phyloP scores from a whole-genome alignment of 2,113 vertebrate species.

The Macquaria ambigua region DNA sequence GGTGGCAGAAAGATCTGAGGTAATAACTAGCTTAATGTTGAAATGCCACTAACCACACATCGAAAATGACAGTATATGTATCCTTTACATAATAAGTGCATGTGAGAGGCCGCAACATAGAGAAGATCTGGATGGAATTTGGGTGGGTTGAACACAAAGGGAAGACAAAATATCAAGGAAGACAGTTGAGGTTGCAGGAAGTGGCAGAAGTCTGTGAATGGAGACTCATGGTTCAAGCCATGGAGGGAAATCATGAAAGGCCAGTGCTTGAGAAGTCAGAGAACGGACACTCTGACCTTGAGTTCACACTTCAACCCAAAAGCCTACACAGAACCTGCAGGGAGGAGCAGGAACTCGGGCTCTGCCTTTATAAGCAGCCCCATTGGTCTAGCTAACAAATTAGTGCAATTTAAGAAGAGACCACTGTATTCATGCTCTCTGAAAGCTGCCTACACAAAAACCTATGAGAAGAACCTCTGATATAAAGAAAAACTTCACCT shows the following conservation, averaged over 20 bases:
- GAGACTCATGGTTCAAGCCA: slow-evolving; percentile 42
- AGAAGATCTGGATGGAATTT: slow-evolving; percentile 29
- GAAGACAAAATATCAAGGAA: slow-evolving; percentile 78
- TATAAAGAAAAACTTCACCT: slow-evolving; percentile 65
- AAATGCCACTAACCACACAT: slow-evolving; percentile 60
- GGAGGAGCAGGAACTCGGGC: slow-evolving; percentile 27
- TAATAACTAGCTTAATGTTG: slow-evolving; percentile 67
- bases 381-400: slow-evolving; percentile 75
- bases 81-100: slow-evolving; percentile 47
- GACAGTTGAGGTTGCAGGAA: slow-evolving; percentile 68
- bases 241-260: slow-evolving; percentile 37
- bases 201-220: slow-evolving; percentile 47
- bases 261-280: slow-evolving; percentile 62
- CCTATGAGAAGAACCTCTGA: slow-evolving; percentile 66
- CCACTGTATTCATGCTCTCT: slow-evolving; percentile 74
- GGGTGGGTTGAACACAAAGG: slow-evolving; percentile 53
- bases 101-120: slow-evolving; percentile 26
- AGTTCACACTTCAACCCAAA: slow-evolving; percentile 43
- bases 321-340: slow-evolving; percentile 14
- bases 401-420: slow-evolving; percentile 84
- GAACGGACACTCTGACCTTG: slow-evolving; percentile 7
- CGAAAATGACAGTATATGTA: slow-evolving; percentile 50
- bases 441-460: slow-evolving; percentile 81
- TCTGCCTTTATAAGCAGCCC: slow-evolving; percentile 63
- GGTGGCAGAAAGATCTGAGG: slow-evolving; percentile 66